Evolutionary conservation across 2,888 invertebrate genomes (phyloP), one percentile per base, ranked within the genome.

Genomic region (Hypomecis punctinalis): DNA sequence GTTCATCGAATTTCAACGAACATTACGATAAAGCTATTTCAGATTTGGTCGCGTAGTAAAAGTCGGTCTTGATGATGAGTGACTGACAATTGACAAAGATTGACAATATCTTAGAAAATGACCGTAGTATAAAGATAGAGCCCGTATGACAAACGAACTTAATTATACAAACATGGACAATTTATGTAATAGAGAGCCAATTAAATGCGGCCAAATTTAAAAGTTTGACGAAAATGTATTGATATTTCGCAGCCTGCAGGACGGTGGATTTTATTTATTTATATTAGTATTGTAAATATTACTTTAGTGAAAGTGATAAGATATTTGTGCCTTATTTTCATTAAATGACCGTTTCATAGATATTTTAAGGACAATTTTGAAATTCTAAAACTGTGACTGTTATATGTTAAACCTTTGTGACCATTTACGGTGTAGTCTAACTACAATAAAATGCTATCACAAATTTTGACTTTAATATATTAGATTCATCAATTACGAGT

Each of bases 291-390:
- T 86, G 86, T 86, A 86, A 82, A 86, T 86, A 86, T 70, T 84
- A 82, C 78, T 76, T 75, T 75, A 73, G 77, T 76, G 61, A 74
- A 82, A 86, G 85, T 86, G 86, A 85, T 85, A 85, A 75, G 75
- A 74, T 79, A 77, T 78, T 81, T 81, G 88, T 88, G 88, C 88
- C 88, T 88, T 88, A 83, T 76, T 77, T 79, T 78, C 79, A 80
- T 78, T 77, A 76, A 49, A 73, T 39, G 40, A 64, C 46, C 48
- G 62, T 51, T 68, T 51, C 58, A 37, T 69, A 71, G 67, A 68
- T 74, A 60, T 59, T 73, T 70, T 59, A 66, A 54, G 61, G 33
- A 43, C 23, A 35, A 33, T 51, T 47, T 46, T 40, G 39, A 42
- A 63, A 36, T 53, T 47, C n/a, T 48, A 33, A 58, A 43, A 54